Percentiles rank a stretch among this genome's conserved stretches.
Evolutionary conservation across 2,888 invertebrate species (phyloP).

Genomic region (Pristionchus japonicus): DNA sequence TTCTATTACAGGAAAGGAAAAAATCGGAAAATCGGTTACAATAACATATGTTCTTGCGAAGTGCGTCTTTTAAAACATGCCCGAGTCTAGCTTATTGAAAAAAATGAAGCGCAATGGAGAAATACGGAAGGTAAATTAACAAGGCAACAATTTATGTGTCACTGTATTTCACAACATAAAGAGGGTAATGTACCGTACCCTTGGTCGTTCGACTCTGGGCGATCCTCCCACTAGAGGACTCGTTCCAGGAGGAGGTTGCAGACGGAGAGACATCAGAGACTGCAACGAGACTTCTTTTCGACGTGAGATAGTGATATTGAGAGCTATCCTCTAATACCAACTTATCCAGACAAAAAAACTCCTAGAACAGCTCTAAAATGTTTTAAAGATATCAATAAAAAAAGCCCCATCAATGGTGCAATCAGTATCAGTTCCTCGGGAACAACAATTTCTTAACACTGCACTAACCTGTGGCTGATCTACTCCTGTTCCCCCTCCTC

Average conservation of each 20-base stretch:
- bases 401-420: not conserved
- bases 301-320: not conserved
- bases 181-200: not conserved
- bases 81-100: no score
- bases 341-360: no score
- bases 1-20: no score
- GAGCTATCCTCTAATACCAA: no score
- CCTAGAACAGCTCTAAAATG: no score
- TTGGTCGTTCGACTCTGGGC: not conserved
- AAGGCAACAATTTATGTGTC: no score
- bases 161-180: not conserved
- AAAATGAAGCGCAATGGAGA: no score
- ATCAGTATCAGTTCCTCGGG: not conserved
- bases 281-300: not conserved
- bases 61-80: no score
- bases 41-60: no score
- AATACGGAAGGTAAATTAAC: no score
- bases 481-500: not conserved
- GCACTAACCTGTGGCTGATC: not conserved
- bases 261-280: slow-evolving; percentile 33
- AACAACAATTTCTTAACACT: not conserved
- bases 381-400: no score
- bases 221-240: slow-evolving; percentile 16
- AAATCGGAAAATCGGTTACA: no score
- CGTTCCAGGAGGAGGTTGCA: slow-evolving; percentile 15